These are phyloP conservation scores for Strigamia maritima DNA, from an alignment of 2,888 invertebrate genomes.

Conservation along the genomic window DNA sequence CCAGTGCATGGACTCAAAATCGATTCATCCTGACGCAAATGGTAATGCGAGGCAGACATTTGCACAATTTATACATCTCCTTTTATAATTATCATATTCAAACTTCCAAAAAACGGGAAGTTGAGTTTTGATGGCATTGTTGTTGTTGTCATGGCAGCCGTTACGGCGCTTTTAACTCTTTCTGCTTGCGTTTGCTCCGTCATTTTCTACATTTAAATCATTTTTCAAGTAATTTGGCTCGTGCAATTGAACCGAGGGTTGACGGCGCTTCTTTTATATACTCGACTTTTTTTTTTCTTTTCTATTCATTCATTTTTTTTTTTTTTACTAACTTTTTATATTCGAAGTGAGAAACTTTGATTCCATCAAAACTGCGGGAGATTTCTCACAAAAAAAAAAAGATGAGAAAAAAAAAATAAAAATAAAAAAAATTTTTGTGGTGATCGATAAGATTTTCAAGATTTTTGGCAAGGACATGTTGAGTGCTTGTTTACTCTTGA, in stretches of 20 bases:
- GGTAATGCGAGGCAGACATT: no score
- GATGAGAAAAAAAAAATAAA: no score
- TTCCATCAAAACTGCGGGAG: conserved; percentile 16
- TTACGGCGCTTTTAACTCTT: not conserved
- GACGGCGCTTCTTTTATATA: not conserved
- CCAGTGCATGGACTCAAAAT: not conserved
- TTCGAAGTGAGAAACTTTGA: conserved; percentile 16
- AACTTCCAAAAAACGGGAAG: not conserved
- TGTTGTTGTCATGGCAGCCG: not conserved
- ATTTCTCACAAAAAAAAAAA: not conserved
- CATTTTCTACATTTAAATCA: not conserved
- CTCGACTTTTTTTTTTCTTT: not conserved
- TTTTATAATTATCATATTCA: not conserved
- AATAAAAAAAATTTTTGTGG: no score
- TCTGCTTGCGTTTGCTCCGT: not conserved
- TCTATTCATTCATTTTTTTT: conserved; percentile 12
- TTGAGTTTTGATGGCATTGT: not conserved
- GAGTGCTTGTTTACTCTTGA: not conserved
- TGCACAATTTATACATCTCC: not conserved
- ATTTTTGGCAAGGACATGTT: not conserved
- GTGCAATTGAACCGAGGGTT: conserved; percentile 1
- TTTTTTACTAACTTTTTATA: conserved; percentile 11
- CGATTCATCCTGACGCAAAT: no score
- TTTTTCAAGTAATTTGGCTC: not conserved
- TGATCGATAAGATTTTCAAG: conserved; percentile 15